These are phyloP conservation scores for Pocillopora verrucosa DNA, from an alignment of 64 coral and sea anemone genomes.

Conservation along the genomic window DNA sequence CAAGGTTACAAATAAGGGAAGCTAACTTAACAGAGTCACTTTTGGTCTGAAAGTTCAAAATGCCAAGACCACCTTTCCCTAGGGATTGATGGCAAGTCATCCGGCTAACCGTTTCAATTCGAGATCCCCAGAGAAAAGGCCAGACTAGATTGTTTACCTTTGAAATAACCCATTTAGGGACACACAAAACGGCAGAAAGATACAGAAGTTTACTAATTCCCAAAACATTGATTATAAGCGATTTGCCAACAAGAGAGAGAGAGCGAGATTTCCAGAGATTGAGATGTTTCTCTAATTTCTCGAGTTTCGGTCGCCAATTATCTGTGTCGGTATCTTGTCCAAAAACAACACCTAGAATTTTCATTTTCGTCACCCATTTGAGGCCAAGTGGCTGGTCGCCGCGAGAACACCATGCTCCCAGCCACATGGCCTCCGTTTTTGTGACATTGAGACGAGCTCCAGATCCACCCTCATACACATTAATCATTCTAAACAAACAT, in stretches of 20 bases:
- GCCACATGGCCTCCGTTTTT: constrained; percentile 27
- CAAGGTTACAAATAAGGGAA: background rate
- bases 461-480: background rate
- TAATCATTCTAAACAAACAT: no score
- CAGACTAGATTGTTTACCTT: background rate
- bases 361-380: background rate
- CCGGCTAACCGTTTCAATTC: background rate
- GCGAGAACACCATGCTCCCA: background rate
- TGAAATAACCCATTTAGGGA: background rate
- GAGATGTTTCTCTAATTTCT: background rate
- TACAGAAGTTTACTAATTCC: background rate
- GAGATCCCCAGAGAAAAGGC: background rate
- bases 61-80: background rate
- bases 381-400: background rate
- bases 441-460: background rate
- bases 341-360: background rate
- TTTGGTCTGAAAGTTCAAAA: background rate
- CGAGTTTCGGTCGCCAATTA: background rate
- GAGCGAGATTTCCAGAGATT: constrained; percentile 6
- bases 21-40: background rate
- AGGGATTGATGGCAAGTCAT: background rate
- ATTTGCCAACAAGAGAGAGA: background rate
- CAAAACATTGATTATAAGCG: background rate
- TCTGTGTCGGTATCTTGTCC: background rate
- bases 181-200: background rate